Conservation (phyloP, 2,113 vertebrate species). For the Puffinus mauretanicus region DNA sequence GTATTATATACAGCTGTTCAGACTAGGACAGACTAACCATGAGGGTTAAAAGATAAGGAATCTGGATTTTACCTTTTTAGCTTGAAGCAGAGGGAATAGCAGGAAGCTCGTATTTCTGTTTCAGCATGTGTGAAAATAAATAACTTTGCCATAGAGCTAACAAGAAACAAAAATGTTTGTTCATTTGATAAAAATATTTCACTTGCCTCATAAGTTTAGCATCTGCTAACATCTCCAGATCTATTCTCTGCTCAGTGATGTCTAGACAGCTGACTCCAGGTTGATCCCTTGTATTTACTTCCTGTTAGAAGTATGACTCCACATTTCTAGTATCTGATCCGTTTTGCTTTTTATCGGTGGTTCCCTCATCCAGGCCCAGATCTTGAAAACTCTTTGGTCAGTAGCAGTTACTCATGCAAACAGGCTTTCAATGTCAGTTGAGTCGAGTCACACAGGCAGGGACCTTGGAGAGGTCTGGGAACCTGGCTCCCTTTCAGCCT, state of each 20-base stretch:
- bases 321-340: not conserved
- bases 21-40: not conserved
- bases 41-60: not conserved
- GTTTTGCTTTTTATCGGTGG: not conserved
- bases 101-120: not conserved
- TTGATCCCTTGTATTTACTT: not conserved
- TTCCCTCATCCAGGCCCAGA: not conserved
- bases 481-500: not conserved
- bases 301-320: not conserved
- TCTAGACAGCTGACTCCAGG: not conserved
- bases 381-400: not conserved
- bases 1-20: not conserved
- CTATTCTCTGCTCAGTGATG: conserved; percentile 26
- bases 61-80: not conserved
- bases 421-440: not conserved
- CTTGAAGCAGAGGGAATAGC: not conserved
- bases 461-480: not conserved
- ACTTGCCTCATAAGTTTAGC: not conserved
- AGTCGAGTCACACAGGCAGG: not conserved
- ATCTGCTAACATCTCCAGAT: not conserved
- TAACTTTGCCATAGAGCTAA: not conserved
- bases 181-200: not conserved
- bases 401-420: not conserved
- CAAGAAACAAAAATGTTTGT: not conserved
- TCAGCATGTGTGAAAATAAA: not conserved